Conservation (phyloP, 2,113 vertebrate species). For the Forbesichthys agassizii region DNA sequence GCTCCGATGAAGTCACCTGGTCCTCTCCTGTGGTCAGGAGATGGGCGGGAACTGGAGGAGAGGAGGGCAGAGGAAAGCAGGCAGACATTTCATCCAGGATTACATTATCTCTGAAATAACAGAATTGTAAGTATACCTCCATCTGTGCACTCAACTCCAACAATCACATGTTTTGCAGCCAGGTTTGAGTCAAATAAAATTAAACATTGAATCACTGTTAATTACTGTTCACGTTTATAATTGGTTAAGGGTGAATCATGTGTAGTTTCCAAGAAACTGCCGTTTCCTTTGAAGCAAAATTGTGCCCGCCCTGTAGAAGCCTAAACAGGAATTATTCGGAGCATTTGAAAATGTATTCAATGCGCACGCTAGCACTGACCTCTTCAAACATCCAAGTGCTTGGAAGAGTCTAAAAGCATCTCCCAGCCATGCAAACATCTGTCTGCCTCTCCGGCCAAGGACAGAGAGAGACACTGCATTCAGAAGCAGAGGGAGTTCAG, state of each 20-base stretch:
- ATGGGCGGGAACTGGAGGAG: neutral
- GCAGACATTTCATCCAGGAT: neutral
- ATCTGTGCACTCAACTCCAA: conserved; percentile 26
- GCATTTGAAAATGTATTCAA: conserved; percentile 28
- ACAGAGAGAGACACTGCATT: conserved; percentile 55
- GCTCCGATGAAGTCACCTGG: conserved; percentile 41
- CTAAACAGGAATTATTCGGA: conserved; percentile 12
- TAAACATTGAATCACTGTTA: neutral
- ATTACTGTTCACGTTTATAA: neutral
- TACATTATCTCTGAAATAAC: conserved; percentile 30
- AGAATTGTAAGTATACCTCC: conserved; percentile 26
- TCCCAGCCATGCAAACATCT: conserved; percentile 56
- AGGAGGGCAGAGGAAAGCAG: conserved; percentile 3
- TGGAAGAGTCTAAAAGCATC: conserved; percentile 59
- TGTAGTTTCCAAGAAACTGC: neutral
- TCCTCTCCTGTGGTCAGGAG: conserved; percentile 13
- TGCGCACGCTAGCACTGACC: conserved; percentile 24
- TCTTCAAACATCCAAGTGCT: conserved; percentile 52
- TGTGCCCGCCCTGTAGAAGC: neutral
- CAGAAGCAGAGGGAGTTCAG: conserved; percentile 16
- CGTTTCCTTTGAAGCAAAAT: neutral
- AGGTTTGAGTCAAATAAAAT: no score
- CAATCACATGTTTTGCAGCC: conserved; percentile 29
- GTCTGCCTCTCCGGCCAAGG: conserved; percentile 49
- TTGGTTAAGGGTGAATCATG: neutral